Evolutionary conservation across 2,797 vertebrate genomes (phyloP).

Genomic region (Apodemus agrarius): DNA sequence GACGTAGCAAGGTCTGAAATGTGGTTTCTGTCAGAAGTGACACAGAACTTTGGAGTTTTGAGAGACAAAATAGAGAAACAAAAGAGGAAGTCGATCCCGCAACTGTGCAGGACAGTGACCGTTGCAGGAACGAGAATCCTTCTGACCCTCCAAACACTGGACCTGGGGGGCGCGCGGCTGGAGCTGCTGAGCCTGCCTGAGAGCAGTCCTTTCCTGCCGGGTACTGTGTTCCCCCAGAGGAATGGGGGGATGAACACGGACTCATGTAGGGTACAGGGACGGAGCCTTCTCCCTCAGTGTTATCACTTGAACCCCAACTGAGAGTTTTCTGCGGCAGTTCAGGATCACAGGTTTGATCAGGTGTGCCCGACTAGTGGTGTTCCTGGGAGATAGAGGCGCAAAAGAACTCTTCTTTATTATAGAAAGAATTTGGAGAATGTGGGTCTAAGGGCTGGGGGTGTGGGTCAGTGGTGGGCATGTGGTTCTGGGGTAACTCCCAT

Average conservation of each 20-base stretch:
- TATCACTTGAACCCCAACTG: neutral
- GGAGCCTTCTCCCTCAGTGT: neutral
- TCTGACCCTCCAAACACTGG: neutral
- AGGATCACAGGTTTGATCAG: constrained; percentile 25
- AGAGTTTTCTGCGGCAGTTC: neutral
- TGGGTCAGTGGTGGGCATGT: neutral
- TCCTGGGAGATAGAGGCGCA: neutral
- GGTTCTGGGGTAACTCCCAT: neutral
- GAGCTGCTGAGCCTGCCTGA: neutral
- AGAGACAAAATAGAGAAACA: constrained; percentile 48
- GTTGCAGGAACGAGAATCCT: constrained; percentile 33
- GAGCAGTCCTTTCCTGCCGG: constrained; percentile 8
- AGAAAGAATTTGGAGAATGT: constrained; percentile 39
- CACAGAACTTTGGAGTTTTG: constrained; percentile 43
- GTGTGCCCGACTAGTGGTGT: neutral
- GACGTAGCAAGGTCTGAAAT: constrained; percentile 49
- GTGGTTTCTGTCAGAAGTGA: constrained; percentile 59
- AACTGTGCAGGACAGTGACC: constrained; percentile 41
- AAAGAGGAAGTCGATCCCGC: constrained; percentile 15
- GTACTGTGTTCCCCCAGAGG: neutral
- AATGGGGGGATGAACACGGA: constrained; percentile 19
- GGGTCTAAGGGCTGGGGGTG: neutral
- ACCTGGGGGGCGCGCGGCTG: neutral
- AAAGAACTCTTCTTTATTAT: neutral
- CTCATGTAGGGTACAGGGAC: constrained; percentile 28